Evolutionary conservation across 2,113 vertebrate genomes (phyloP).

Genomic region (Callopanchax toddi): DNA sequence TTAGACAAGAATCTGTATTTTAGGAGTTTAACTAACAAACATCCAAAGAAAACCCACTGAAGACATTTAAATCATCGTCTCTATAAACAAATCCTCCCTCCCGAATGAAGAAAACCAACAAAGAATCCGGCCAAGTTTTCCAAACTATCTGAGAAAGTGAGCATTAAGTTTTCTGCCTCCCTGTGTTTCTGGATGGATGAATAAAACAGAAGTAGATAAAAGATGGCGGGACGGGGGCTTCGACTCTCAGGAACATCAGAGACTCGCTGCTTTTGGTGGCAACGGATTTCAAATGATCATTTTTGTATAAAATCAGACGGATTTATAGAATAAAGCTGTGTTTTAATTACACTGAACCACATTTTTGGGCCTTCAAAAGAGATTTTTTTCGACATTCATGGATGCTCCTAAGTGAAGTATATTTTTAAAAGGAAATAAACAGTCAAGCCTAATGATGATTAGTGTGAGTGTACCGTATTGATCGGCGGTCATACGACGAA

Average conservation of each 20-base stretch:
- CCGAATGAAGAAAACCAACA: background rate
- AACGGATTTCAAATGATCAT: background rate
- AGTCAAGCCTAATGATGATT: slow-evolving; percentile 66
- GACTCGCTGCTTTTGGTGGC: background rate
- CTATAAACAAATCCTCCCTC: no score
- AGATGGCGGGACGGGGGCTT: background rate
- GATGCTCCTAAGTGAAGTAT: slow-evolving; percentile 1
- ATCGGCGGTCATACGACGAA: slow-evolving; percentile 71
- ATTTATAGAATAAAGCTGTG: background rate
- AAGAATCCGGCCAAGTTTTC: background rate
- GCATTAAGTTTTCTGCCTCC: background rate
- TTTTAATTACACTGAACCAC: no score
- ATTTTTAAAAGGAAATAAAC: slow-evolving; percentile 69
- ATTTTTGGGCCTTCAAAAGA: no score
- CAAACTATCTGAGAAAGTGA: background rate
- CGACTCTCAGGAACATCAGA: background rate
- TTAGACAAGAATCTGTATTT: background rate
- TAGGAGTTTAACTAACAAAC: background rate
- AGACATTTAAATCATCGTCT: no score
- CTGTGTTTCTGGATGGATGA: background rate
- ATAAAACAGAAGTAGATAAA: background rate
- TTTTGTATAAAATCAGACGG: background rate
- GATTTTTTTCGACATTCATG: no score
- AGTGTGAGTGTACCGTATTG: slow-evolving; percentile 66
- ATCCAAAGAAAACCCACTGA: background rate